Percentiles rank a stretch among this genome's conserved stretches.
phyloP scores from a whole-genome alignment of 2,797 vertebrate species.

The Gallirallus australis region DNA sequence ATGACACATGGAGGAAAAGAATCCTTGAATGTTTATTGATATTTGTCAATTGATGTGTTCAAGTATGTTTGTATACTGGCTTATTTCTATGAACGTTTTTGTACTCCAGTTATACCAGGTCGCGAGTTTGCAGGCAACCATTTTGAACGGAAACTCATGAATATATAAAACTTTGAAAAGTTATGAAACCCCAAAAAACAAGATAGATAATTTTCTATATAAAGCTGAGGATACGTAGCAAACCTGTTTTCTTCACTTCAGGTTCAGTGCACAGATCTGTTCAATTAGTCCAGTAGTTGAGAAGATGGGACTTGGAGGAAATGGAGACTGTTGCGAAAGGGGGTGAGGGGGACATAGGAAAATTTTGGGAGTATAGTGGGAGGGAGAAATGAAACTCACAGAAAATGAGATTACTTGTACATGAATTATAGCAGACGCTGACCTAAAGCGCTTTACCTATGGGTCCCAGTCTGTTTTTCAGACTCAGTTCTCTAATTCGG shows the following conservation, averaged over 20 bases:
- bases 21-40: background rate
- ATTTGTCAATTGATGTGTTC: background rate
- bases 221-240: background rate
- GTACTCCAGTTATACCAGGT: background rate
- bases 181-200: fast-evolving
- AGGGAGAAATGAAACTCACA: background rate
- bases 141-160: background rate
- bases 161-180: background rate
- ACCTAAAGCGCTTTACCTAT: background rate
- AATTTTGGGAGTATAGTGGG: fast-evolving
- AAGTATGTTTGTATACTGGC: background rate
- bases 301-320: background rate
- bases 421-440: background rate
- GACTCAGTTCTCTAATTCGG: background rate
- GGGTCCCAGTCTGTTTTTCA: background rate
- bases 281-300: background rate
- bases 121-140: background rate
- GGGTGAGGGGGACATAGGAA: background rate
- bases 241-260: background rate
- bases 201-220: background rate
- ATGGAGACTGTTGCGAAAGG: background rate
- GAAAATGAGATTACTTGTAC: background rate
- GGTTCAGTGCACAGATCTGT: background rate
- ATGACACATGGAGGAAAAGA: background rate
- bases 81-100: background rate